These are phyloP conservation scores for Zaprionus ornatus DNA, from an alignment of 1,140 invertebrate species.

Conservation along the genomic window DNA sequence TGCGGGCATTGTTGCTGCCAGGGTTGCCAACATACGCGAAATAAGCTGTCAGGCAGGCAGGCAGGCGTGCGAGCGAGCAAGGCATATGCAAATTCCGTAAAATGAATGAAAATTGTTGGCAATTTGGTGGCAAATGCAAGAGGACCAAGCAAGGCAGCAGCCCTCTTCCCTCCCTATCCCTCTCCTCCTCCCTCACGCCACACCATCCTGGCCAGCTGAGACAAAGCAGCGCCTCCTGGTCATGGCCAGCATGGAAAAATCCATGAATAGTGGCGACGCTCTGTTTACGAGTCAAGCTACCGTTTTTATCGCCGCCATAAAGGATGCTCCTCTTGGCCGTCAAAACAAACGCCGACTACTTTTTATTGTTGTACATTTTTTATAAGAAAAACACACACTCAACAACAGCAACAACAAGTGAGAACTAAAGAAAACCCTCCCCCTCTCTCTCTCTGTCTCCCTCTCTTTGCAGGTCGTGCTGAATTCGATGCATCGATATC, in stretches of 20 bases:
- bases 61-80: neutral
- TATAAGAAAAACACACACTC: constrained; percentile 45
- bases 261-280: constrained; percentile 50
- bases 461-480: constrained; percentile 92
- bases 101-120: constrained; percentile 82
- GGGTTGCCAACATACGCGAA: constrained; percentile 38
- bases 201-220: neutral
- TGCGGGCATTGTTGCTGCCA: constrained; percentile 45
- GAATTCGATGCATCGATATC: constrained; percentile 99
- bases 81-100: constrained; percentile 73
- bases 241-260: constrained; percentile 1
- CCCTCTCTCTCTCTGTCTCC: constrained; percentile 18
- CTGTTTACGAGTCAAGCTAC: constrained; percentile 66
- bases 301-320: constrained; percentile 77
- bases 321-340: constrained; percentile 51
- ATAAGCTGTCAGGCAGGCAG: constrained; percentile 33
- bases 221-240: neutral
- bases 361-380: constrained; percentile 79
- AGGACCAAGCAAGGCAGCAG: neutral
- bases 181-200: neutral
- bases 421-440: constrained; percentile 9
- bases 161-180: neutral
- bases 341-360: constrained; percentile 78
- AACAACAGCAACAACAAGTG: neutral
- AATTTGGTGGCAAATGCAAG: constrained; percentile 78